Evolutionary conservation across 2,888 invertebrate species (phyloP).

Genomic region (Suillia variegata): DNA sequence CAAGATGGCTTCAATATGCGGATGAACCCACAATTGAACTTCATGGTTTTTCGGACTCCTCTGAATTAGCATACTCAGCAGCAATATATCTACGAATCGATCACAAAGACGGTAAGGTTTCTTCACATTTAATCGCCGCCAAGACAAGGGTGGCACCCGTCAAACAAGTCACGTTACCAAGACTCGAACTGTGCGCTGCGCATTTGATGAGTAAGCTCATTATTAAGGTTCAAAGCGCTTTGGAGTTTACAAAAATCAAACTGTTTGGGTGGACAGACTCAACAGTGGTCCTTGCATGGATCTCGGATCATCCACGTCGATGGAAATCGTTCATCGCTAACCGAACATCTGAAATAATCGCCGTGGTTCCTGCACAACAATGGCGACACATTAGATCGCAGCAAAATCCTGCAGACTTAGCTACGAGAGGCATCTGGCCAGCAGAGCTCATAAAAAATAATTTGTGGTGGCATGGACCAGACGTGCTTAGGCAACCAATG

Average conservation of each 20-base stretch:
- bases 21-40: constrained; percentile 5
- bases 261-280: neutral
- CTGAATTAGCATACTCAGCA: constrained; percentile 10
- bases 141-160: constrained; percentile 6
- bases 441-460: constrained; percentile 6
- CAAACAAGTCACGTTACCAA: neutral
- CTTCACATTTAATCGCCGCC: neutral
- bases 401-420: constrained; percentile 28
- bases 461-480: constrained; percentile 14
- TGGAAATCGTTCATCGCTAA: constrained; percentile 21
- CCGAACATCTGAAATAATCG: constrained; percentile 16
- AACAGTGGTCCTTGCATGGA: constrained; percentile 17
- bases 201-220: neutral
- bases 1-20: constrained; percentile 10
- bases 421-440: constrained; percentile 22
- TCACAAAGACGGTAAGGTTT: neutral
- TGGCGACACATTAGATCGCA: constrained; percentile 21
- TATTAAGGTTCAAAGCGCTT: neutral
- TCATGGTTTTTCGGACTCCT: constrained; percentile 13
- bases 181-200: constrained; percentile 4
- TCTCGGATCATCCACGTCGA: constrained; percentile 18
- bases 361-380: constrained; percentile 7
- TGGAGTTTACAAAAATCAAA: neutral
- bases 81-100: constrained; percentile 1
- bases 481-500: neutral